A percentile compares a stretch with the other conserved stretches of the same genome.
Conservation (phyloP, 64 coral and sea anemone species). For the Montipora efflorescens region DNA sequence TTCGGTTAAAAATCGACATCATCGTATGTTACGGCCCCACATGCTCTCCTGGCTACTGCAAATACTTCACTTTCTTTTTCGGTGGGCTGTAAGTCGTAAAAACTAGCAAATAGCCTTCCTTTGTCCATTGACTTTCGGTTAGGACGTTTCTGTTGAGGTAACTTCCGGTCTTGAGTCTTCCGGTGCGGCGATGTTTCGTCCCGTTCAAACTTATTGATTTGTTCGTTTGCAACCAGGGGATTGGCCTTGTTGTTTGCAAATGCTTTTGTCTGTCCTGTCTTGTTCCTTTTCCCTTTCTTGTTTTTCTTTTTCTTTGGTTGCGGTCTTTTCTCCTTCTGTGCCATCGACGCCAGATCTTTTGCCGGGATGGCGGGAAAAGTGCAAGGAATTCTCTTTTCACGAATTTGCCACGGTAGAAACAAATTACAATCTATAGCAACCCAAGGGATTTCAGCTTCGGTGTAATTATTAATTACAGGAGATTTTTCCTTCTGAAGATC, state of each 20-base stretch:
- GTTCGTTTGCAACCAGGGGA: neutral
- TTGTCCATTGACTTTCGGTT: neutral
- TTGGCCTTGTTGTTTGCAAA: neutral
- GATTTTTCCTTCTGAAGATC: slow-evolving; percentile 6
- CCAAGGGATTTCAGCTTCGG: slow-evolving; percentile 63
- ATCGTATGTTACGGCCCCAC: neutral
- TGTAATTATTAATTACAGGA: slow-evolving; percentile 21
- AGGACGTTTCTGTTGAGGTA: neutral
- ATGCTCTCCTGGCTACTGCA: slow-evolving; percentile 17
- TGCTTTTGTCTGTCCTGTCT: slow-evolving; percentile 40
- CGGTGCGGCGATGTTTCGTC: neutral
- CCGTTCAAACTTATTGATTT: neutral
- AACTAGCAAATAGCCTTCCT: slow-evolving; percentile 3
- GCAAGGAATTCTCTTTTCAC: slow-evolving; percentile 70
- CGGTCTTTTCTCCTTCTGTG: neutral
- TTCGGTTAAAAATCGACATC: slow-evolving; percentile 21
- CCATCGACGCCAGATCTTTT: slow-evolving; percentile 11
- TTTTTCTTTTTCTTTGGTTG: slow-evolving; percentile 48
- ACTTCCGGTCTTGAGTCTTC: neutral
- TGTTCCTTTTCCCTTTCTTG: slow-evolving; percentile 66
- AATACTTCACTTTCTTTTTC: slow-evolving; percentile 53
- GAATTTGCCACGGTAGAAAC: slow-evolving; percentile 75
- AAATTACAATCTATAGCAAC: slow-evolving; percentile 72
- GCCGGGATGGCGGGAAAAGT: slow-evolving; percentile 80
- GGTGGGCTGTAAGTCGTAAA: slow-evolving; percentile 22